These are phyloP conservation scores for Planococcus citri DNA, from an alignment of 1,140 invertebrate species.

Conservation along the genomic window DNA sequence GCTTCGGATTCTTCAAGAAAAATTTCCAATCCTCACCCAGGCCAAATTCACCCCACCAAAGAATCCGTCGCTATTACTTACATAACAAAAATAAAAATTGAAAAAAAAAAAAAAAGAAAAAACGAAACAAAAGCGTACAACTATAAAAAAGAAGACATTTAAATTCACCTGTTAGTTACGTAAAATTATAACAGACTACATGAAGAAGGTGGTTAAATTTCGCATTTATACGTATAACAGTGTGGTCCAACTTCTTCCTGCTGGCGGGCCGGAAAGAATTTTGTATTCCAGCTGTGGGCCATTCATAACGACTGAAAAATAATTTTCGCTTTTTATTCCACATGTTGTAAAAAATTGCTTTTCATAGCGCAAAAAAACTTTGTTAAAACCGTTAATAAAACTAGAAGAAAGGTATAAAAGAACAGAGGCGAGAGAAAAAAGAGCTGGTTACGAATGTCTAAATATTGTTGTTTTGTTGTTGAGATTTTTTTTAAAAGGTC, in stretches of 20 bases:
- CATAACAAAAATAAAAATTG: too few species aligned
- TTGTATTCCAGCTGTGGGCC: conserved; percentile 19
- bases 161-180: conserved; percentile 20
- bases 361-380: not conserved
- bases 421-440: not conserved
- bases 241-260: conserved; percentile 18
- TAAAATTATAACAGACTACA: conserved; percentile 17
- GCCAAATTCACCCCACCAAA: too few species aligned
- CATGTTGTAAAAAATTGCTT: not conserved
- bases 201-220: conserved; percentile 16
- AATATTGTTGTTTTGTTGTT: not conserved
- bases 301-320: conserved; percentile 19
- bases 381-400: conserved; percentile 17
- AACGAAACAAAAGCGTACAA: not conserved
- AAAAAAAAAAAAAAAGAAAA: not conserved
- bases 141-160: not conserved
- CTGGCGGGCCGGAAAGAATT: conserved; percentile 14
- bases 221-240: conserved; percentile 18
- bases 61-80: too few species aligned
- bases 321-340: conserved; percentile 17
- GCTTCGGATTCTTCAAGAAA: not conserved
- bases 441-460: conserved; percentile 3
- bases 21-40: not conserved
- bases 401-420: not conserved
- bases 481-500: too few species aligned